These are phyloP conservation scores for Nematopogon swammerdamellus DNA, from an alignment of 2,888 invertebrate species.

Conservation along the genomic window DNA sequence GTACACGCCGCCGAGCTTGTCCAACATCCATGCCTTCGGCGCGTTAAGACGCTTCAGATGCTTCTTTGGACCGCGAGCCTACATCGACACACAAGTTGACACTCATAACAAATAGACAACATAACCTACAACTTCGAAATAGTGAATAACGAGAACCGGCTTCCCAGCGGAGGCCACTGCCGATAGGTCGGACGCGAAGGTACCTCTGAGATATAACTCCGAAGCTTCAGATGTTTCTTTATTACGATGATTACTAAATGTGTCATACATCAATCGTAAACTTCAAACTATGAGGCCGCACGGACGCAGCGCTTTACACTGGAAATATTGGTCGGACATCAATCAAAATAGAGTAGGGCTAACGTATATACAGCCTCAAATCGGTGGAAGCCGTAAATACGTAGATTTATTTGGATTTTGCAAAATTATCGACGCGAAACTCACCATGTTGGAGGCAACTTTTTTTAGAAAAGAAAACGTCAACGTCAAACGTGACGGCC, in stretches of 20 bases:
- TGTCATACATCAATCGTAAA: too few relatives aligned
- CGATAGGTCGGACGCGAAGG: too few relatives aligned
- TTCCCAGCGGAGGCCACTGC: conserved; percentile 3
- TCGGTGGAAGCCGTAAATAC: not conserved
- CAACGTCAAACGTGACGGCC: conserved; percentile 9
- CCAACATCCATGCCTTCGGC: conserved; percentile 99
- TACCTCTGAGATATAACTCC: too few relatives aligned
- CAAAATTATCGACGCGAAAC: conserved; percentile 18
- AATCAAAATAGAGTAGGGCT: too few relatives aligned
- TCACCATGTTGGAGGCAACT: conserved; percentile 47
- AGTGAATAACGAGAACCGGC: not conserved
- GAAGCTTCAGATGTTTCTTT: too few relatives aligned
- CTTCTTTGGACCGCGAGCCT: conserved; percentile 99
- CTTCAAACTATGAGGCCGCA: too few relatives aligned
- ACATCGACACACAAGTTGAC: not conserved
- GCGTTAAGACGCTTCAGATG: conserved; percentile 99
- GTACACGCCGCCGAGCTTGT: conserved; percentile 96
- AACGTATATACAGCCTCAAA: too few relatives aligned
- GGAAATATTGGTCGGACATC: too few relatives aligned
- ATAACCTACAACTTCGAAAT: not conserved
- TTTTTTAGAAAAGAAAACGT: conserved; percentile 32
- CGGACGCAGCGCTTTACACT: not conserved
- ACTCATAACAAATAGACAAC: conserved; percentile 8
- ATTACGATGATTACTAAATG: too few relatives aligned
- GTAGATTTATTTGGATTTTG: conserved; percentile 31